Evolutionary conservation across 2,113 vertebrate genomes (phyloP), one percentile per base, ranked within the genome.

Genomic region (Nothocercus julius): DNA sequence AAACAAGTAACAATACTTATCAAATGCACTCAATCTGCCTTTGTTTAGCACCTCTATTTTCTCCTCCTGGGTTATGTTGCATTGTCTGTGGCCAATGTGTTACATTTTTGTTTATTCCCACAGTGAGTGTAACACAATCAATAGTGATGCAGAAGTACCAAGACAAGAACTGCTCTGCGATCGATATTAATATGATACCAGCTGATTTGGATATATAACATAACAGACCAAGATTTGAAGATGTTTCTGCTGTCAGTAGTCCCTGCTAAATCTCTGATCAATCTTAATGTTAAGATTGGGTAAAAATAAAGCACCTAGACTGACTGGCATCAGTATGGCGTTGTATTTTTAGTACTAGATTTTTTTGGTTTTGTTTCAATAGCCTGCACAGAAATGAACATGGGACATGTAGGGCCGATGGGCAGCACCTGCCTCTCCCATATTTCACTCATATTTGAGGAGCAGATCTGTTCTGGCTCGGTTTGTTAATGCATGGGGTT

Each of bases 341-440:
- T 22, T 14, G 7, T 70, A 25, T 79, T 89, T 95, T 78, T 54
- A 75, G 34, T 38, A 9, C 61, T 36, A 17, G 7, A 2, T 14
- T n/a, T 5, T 7, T 42, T 79, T 70, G 15, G 28, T 56, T 30
- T 56, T 56, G 53, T 89, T 59, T 30, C 72, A 36, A 21, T 45
- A 32, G 17, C 51, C 47, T 0, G 0, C 45, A 4, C 27, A n/a
- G 78, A 49, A 8, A 25, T 18, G 45, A 78, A 22, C 47, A 62
- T 0, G 0, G 78, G 63, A 18, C 17, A 0, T 12, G 34, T 54
- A 18, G 47, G 34, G 53, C 27, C 34, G 1, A 0, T 7, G 28
- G 30, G 44, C 64, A 82, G 59, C 51, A 32, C 53, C 51, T 73
- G 25, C 45, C 40, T 77, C 17, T 38, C 44, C 72, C 9, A 0